phyloP scores from a whole-genome alignment of 2,797 vertebrate genomes.

The Ibycter americanus region DNA sequence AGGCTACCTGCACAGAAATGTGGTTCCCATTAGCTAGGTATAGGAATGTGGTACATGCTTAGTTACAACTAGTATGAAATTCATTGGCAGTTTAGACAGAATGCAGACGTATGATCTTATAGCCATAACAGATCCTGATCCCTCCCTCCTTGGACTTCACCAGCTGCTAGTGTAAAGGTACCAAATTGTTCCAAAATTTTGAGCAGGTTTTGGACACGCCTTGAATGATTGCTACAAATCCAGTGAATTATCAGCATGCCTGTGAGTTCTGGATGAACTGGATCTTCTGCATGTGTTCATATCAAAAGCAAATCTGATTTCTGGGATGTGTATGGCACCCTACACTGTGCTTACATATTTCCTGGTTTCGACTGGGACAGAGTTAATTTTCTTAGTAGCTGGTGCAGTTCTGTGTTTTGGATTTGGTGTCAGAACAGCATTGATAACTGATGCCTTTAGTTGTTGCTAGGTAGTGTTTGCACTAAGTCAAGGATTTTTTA shows the following conservation, averaged over 20 bases:
- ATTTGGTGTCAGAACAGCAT: too few relatives aligned
- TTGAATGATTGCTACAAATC: not conserved
- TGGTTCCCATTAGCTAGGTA: not conserved
- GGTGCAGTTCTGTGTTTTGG: too few relatives aligned
- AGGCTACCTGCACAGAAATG: not conserved
- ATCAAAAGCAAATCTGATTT: not conserved
- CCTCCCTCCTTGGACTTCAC: not conserved
- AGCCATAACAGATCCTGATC: not conserved
- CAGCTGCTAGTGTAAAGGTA: not conserved
- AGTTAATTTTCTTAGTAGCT: too few relatives aligned
- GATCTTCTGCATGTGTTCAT: not conserved
- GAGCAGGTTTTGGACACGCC: not conserved
- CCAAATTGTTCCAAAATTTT: not conserved
- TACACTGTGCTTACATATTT: not conserved
- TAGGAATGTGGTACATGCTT: not conserved
- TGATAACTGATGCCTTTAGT: too few relatives aligned
- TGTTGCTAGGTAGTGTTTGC: too few relatives aligned
- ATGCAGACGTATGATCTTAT: not conserved
- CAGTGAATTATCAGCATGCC: not conserved
- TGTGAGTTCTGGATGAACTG: not conserved
- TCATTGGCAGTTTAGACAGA: rapidly evolving
- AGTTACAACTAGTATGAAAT: not conserved
- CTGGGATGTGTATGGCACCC: not conserved
- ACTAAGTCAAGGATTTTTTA: too few relatives aligned
- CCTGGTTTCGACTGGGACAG: too few relatives aligned